These are phyloP conservation scores for Apeira syringaria DNA, from an alignment of 2,888 invertebrate genomes.

Conservation along the genomic window DNA sequence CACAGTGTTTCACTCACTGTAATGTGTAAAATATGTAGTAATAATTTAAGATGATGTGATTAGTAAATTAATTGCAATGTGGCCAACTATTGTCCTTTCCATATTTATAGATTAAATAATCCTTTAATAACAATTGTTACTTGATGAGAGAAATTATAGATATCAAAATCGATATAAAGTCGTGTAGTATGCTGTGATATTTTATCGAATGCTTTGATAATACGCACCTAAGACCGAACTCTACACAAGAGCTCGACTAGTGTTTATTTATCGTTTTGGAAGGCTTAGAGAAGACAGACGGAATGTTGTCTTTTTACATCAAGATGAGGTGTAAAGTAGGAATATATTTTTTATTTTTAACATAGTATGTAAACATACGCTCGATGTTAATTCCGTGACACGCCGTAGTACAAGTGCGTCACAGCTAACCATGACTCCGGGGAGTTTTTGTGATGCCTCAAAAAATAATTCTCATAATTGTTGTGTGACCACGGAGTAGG, in stretches of 20 bases:
- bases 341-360: constrained; percentile 63
- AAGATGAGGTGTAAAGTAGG: constrained; percentile 71
- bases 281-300: constrained; percentile 78
- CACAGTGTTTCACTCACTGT: too few relatives aligned
- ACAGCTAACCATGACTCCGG: neutral
- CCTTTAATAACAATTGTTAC: too few relatives aligned
- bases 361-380: constrained; percentile 52
- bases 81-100: too few relatives aligned
- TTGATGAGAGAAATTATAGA: too few relatives aligned
- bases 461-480: too few relatives aligned
- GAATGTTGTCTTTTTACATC: constrained; percentile 74
- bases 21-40: too few relatives aligned
- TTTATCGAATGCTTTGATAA: constrained; percentile 37
- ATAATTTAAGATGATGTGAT: too few relatives aligned
- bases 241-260: constrained; percentile 66
- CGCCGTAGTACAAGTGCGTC: constrained; percentile 15
- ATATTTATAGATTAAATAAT: too few relatives aligned
- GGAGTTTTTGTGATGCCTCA: neutral
- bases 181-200: too few relatives aligned
- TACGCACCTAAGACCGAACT: constrained; percentile 51
- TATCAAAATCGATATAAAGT: neutral
- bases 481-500: too few relatives aligned
- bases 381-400: constrained; percentile 46
- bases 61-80: too few relatives aligned
- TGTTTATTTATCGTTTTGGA: constrained; percentile 83